Conservation (phyloP, 1,140 invertebrate genomes). For the Belonocnema kinseyi region DNA sequence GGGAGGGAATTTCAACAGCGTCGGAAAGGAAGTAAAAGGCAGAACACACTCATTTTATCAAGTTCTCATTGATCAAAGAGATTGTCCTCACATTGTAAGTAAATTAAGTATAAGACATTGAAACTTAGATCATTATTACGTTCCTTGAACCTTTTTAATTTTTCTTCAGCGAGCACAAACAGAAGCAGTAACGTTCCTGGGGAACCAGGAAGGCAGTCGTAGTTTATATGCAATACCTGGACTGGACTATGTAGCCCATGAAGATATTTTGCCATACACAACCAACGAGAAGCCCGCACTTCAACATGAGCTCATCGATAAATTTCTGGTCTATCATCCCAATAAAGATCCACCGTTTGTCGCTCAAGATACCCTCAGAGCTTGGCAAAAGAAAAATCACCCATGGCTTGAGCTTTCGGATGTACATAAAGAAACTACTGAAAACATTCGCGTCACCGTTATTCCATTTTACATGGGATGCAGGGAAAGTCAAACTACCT, state of each 20-base stretch:
- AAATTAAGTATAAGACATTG: neutral
- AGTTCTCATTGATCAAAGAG: slow-evolving; percentile 96
- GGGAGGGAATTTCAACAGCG: slow-evolving; percentile 74
- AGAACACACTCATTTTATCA: slow-evolving; percentile 97
- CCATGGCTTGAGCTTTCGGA: slow-evolving; percentile 97
- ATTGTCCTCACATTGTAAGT: slow-evolving; percentile 96
- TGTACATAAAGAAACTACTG: slow-evolving; percentile 98
- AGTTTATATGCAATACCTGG: slow-evolving; percentile 96
- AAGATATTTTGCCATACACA: slow-evolving; percentile 93
- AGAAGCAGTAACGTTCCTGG: slow-evolving; percentile 97
- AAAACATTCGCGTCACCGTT: slow-evolving; percentile 95
- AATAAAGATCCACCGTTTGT: slow-evolving; percentile 92
- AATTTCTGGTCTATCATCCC: slow-evolving; percentile 90
- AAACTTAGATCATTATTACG: neutral
- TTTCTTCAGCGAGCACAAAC: slow-evolving; percentile 90
- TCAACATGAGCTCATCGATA: slow-evolving; percentile 96
- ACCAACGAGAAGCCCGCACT: slow-evolving; percentile 89
- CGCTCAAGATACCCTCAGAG: slow-evolving; percentile 91
- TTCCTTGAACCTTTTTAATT: slow-evolving; percentile 4
- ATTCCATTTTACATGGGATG: slow-evolving; percentile 99
- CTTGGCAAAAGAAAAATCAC: slow-evolving; percentile 98
- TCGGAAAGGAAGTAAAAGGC: slow-evolving; percentile 92
- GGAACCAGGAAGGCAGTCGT: slow-evolving; percentile 94
- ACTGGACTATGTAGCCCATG: slow-evolving; percentile 97
- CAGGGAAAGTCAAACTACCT: slow-evolving; percentile 89